Percentiles rank a stretch among this genome's conserved stretches.
These are phyloP conservation scores for Eupristina koningsbergeri DNA, from an alignment of 1,140 invertebrate species.

Conservation along the genomic window DNA sequence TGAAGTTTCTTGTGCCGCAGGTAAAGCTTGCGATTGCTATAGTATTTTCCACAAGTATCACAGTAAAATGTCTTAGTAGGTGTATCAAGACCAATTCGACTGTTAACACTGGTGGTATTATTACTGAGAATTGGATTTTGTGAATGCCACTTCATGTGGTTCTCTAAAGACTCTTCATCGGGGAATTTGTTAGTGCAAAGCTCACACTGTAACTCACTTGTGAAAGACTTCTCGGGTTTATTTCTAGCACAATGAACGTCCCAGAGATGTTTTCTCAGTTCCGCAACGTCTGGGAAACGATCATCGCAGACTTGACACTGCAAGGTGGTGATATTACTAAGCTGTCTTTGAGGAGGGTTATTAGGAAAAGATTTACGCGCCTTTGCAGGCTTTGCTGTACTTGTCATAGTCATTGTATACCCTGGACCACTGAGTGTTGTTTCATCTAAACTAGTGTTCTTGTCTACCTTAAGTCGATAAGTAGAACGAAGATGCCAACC, in stretches of 20 bases:
- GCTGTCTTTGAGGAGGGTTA: conserved; percentile 36
- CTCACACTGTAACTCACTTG: conserved; percentile 74
- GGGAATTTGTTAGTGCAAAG: conserved; percentile 76
- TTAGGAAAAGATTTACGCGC: conserved; percentile 67
- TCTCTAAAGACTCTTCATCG: conserved; percentile 73
- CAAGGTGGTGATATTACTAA: conserved; percentile 42
- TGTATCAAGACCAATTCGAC: not conserved
- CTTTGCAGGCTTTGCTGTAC: conserved; percentile 59
- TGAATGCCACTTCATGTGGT: conserved; percentile 74
- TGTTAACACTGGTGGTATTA: conserved; percentile 20
- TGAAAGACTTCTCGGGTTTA: conserved; percentile 65
- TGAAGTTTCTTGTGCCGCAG: conserved; percentile 74
- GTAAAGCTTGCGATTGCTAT: conserved; percentile 69
- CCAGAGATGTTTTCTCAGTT: conserved; percentile 67
- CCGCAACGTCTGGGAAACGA: conserved; percentile 62
- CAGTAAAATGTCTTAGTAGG: conserved; percentile 72
- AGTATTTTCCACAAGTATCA: conserved; percentile 77
- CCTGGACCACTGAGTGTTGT: conserved; percentile 36
- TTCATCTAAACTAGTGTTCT: conserved; percentile 44
- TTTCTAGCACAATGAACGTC: conserved; percentile 67
- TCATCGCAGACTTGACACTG: conserved; percentile 71
- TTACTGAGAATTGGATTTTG: conserved; percentile 63
- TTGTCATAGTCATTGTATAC: conserved; percentile 20
- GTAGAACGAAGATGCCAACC: conserved; percentile 76
- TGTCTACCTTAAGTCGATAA: conserved; percentile 57